Base-by-base conservation (phyloP, 2,888 invertebrate genomes). In the Dicyrtomina minuta region DNA sequence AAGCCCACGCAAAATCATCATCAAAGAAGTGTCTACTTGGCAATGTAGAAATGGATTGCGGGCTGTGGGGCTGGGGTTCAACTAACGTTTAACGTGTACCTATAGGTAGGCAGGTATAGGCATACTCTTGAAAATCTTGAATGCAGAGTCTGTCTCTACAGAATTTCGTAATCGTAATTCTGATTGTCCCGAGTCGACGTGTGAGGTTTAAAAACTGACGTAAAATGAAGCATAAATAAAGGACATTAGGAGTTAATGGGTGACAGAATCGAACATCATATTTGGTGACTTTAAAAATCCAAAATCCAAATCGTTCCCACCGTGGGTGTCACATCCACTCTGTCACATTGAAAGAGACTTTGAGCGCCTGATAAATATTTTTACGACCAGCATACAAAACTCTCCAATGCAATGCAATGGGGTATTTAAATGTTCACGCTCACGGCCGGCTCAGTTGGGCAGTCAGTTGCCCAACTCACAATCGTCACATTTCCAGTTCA, bases 241-340 rank as follows among this genome's bases (percentile, higher is more conserved):
- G 43, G 22, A 26, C 64, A 65, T 53, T 65, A 65, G 39, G 46
- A 27, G 49, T 27, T 62, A 62, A 62, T 62, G 62, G 62, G 49
- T 62, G 62, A 62, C 61, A 43, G 15, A 65, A 65, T 65, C 53
- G 33, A 65, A 53, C n/a, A n/a, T 41, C 64, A 65, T 65, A 65
- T 65, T 65, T 65, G 64, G 64, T 53, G 22, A 15, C 51, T 41
- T 27, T n/a, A n/a, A n/a, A n/a, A n/a, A n/a, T n/a, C n/a, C n/a
- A n/a, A n/a, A n/a, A n/a, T n/a, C n/a, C 64, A 24, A 41, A 53
- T 53, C 64, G 41, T 15, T 65, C 49, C 64, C 64, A n/a, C 27
- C 64, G 64, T 65, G 64, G 64, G 64, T 65, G 64, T 65, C 64
- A 51, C 46, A 27, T 44, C 51, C 20, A 49, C 53, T 39, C 64